Percentiles rank a stretch among this genome's conserved stretches.
These are phyloP conservation scores for Platysteira castanea DNA, from an alignment of 2,113 vertebrate genomes.

Conservation along the genomic window DNA sequence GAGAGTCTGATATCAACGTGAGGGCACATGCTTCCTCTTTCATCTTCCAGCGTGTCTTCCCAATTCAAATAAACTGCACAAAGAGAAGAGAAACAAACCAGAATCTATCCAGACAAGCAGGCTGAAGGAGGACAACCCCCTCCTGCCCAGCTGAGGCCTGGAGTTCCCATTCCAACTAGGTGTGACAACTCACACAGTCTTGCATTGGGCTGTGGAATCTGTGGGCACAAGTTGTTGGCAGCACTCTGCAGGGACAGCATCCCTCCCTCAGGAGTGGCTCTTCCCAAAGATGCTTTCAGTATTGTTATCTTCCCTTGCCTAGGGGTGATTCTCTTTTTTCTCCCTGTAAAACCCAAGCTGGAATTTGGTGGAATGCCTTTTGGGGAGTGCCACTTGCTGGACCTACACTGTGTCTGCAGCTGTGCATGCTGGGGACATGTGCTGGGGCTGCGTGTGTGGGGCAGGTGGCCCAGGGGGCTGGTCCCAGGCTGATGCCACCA, in stretches of 20 bases:
- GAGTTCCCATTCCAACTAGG: not conserved
- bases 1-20: not conserved
- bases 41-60: not conserved
- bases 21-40: not conserved
- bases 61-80: not conserved
- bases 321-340: not conserved
- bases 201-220: rapidly evolving
- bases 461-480: rapidly evolving
- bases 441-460: rapidly evolving
- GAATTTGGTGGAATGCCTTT: not conserved
- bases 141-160: not conserved
- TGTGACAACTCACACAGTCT: rapidly evolving
- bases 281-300: not conserved
- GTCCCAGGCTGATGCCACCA: not conserved
- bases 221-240: not conserved
- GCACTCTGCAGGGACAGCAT: rapidly evolving
- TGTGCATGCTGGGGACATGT: rapidly evolving
- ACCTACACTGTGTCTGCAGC: no score
- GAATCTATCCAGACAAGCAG: not conserved
- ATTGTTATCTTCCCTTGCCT: not conserved
- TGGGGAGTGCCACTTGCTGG: not conserved
- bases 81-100: not conserved
- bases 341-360: not conserved
- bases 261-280: not conserved
- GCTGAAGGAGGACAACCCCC: not conserved